phyloP scores from a whole-genome alignment of 2,797 vertebrate genomes.

The Oryzias sinensis region DNA sequence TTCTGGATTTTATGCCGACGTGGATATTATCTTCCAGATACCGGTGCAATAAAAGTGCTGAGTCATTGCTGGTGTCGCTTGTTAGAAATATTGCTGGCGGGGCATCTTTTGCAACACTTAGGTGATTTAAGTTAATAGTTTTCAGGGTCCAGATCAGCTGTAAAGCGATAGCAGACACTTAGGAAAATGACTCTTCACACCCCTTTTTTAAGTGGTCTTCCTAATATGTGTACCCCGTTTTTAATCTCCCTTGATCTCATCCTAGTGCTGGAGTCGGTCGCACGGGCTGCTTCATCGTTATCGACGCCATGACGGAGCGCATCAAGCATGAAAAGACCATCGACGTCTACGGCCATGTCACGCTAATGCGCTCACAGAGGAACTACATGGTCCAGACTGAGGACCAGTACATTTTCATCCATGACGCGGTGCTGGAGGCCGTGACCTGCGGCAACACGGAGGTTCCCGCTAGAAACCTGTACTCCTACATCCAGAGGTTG shows the following conservation, averaged over 20 bases:
- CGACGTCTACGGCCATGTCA: slow-evolving; percentile 98
- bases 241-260: background rate
- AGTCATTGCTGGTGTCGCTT: slow-evolving; percentile 64
- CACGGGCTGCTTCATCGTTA: slow-evolving; percentile 98
- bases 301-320: slow-evolving; percentile 96
- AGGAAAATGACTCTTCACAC: slow-evolving; percentile 6
- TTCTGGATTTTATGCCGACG: slow-evolving; percentile 60
- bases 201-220: slow-evolving; percentile 20
- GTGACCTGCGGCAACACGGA: slow-evolving; percentile 98
- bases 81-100: slow-evolving; percentile 59
- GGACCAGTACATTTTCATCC: slow-evolving; percentile 98
- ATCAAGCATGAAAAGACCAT: slow-evolving; percentile 98
- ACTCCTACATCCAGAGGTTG: slow-evolving; percentile 98
- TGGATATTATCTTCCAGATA: slow-evolving; percentile 55
- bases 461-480: slow-evolving; percentile 96
- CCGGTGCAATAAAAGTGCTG: slow-evolving; percentile 55
- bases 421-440: slow-evolving; percentile 95
- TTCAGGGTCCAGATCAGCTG: slow-evolving; percentile 20
- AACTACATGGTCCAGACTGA: slow-evolving; percentile 99
- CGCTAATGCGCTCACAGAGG: slow-evolving; percentile 97
- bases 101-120: slow-evolving; percentile 48
- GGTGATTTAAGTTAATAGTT: slow-evolving; percentile 37
- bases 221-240: slow-evolving; percentile 4
- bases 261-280: slow-evolving; percentile 93
- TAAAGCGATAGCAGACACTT: slow-evolving; percentile 11